Evolutionary conservation across 2,113 vertebrate genomes (phyloP).

Genomic region (Otocyon megalotis): DNA sequence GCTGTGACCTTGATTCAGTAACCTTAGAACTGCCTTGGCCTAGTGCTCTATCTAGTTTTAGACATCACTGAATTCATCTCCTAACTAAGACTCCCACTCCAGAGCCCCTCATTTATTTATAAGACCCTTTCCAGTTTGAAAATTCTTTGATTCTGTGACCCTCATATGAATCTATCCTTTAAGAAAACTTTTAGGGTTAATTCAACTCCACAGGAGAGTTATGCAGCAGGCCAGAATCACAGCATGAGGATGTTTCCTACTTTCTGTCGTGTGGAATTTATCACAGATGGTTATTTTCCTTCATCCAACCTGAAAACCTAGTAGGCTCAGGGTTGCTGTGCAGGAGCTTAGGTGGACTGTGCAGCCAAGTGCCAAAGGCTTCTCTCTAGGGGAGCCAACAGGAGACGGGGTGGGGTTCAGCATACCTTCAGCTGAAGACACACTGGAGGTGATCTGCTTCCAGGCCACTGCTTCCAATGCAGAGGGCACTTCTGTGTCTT

Average conservation of each 20-base stretch:
- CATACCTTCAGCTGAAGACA: background rate
- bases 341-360: background rate
- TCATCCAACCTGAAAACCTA: background rate
- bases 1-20: background rate
- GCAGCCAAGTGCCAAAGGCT: background rate
- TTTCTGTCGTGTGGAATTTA: background rate
- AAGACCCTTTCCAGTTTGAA: background rate
- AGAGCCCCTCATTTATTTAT: background rate
- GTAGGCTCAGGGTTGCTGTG: accelerated
- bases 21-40: background rate
- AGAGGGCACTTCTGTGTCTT: background rate
- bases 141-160: slow-evolving; percentile 2
- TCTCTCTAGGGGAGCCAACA: background rate
- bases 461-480: background rate
- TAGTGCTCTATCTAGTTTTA: background rate
- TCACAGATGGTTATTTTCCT: background rate
- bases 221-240: background rate
- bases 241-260: background rate
- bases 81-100: background rate
- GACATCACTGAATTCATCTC: background rate
- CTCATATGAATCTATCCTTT: slow-evolving; percentile 8
- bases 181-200: background rate
- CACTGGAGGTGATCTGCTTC: accelerated
- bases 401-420: accelerated
- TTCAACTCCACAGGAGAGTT: background rate